Conservation (phyloP, 2,113 vertebrate species). For the Sceloporus tristichus region DNA sequence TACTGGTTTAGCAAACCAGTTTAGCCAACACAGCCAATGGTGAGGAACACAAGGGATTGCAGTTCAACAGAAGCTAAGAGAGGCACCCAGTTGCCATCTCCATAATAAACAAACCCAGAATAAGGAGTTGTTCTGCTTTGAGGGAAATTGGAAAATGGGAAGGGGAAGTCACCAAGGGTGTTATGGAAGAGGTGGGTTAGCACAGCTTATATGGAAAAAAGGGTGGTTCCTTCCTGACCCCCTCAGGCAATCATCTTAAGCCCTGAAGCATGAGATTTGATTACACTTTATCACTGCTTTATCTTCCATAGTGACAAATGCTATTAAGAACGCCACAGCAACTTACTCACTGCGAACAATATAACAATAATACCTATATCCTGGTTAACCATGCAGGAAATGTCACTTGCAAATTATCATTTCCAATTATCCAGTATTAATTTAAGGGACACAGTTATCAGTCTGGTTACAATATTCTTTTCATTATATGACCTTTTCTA, state of each 20-base stretch:
- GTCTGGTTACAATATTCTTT: slow-evolving; percentile 67
- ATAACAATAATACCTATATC: slow-evolving; percentile 65
- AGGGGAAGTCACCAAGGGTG: background rate
- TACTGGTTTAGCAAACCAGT: too few species aligned
- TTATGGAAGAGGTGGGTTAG: background rate
- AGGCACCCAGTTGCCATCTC: too few species aligned
- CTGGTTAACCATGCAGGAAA: slow-evolving; percentile 68
- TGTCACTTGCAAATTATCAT: slow-evolving; percentile 75
- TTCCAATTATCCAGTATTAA: slow-evolving; percentile 73
- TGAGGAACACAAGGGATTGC: too few species aligned
- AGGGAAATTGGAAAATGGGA: background rate
- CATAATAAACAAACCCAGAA: background rate
- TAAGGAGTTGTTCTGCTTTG: background rate
- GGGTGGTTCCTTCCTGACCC: slow-evolving; percentile 58
- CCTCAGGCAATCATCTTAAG: slow-evolving; percentile 66
- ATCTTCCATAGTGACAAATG: slow-evolving; percentile 71
- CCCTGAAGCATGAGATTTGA: slow-evolving; percentile 65
- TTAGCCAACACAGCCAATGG: too few species aligned
- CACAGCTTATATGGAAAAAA: slow-evolving; percentile 2
- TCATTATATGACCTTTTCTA: slow-evolving; percentile 65
- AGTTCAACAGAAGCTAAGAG: too few species aligned
- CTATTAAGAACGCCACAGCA: slow-evolving; percentile 63
- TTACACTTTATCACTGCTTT: slow-evolving; percentile 70
- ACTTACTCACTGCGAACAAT: slow-evolving; percentile 71
- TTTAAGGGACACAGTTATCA: slow-evolving; percentile 70